Evolutionary conservation across 2,113 vertebrate genomes (phyloP).

Genomic region (Lycocorax pyrrhopterus): DNA sequence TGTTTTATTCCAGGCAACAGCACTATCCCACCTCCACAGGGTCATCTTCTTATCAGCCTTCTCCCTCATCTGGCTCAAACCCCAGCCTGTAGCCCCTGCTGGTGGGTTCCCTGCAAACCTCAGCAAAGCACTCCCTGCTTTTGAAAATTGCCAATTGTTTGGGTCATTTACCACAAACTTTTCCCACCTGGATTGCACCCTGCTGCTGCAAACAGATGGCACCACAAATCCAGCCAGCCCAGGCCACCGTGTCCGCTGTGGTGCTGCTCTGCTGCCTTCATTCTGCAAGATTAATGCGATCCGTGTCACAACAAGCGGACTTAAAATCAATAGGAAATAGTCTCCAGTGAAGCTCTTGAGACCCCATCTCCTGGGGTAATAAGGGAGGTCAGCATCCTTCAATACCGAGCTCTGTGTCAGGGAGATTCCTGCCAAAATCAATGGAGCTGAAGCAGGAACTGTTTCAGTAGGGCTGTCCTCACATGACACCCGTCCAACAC

Average conservation of each 20-base stretch:
- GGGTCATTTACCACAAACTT: neutral
- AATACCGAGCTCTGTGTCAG: neutral
- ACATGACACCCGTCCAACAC: neutral
- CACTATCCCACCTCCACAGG: neutral
- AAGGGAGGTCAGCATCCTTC: neutral
- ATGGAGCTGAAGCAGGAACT: neutral
- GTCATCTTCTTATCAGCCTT: neutral
- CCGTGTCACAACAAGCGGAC: neutral
- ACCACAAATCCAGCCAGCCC: neutral
- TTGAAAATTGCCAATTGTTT: neutral
- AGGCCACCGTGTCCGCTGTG: accelerated
- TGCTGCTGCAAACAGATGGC: neutral
- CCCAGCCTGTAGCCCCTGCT: neutral
- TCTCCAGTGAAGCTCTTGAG: neutral
- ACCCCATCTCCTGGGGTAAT: neutral
- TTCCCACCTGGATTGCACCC: neutral
- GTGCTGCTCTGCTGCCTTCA: neutral
- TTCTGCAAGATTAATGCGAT: neutral
- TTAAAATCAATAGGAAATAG: neutral
- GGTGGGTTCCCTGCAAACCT: neutral
- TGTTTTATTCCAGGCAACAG: neutral
- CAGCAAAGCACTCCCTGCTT: neutral
- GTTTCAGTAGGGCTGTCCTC: neutral
- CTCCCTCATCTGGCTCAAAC: neutral
- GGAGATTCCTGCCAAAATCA: neutral